Percentiles rank a stretch among this genome's conserved stretches.
phyloP scores from a whole-genome alignment of 2,888 invertebrate genomes.

The Plusia festucae region DNA sequence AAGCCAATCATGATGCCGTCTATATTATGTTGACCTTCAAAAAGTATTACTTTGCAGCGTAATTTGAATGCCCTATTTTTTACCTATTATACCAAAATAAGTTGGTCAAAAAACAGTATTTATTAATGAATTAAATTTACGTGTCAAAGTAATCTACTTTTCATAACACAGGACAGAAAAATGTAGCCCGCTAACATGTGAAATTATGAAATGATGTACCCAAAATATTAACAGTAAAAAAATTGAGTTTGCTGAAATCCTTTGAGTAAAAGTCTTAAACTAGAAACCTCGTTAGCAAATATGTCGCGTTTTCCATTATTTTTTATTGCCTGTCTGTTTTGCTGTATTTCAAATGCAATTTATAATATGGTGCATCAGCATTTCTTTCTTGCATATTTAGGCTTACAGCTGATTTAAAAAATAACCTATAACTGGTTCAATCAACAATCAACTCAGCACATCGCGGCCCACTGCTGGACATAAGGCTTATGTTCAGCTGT shows the following conservation, averaged over 20 bases:
- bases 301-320: slow-evolving; percentile 15
- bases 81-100: no score
- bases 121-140: no score
- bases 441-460: no score
- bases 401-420: no score
- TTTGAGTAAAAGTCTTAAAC: slow-evolving; percentile 9
- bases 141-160: no score
- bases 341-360: slow-evolving; percentile 22
- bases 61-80: no score
- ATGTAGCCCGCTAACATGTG: not conserved
- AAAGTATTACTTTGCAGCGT: not conserved
- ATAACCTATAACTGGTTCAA: no score
- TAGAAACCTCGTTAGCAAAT: slow-evolving; percentile 18
- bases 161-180: not conserved
- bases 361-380: not conserved
- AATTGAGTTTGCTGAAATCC: slow-evolving; percentile 5
- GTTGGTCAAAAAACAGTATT: no score
- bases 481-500: no score
- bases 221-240: not conserved
- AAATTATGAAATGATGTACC: not conserved
- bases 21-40: not conserved
- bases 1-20: not conserved
- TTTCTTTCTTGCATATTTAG: not conserved
- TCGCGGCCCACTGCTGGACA: no score
- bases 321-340: slow-evolving; percentile 22